Evolutionary conservation across 2,888 invertebrate species (phyloP).

Genomic region (Phengaris alcon): DNA sequence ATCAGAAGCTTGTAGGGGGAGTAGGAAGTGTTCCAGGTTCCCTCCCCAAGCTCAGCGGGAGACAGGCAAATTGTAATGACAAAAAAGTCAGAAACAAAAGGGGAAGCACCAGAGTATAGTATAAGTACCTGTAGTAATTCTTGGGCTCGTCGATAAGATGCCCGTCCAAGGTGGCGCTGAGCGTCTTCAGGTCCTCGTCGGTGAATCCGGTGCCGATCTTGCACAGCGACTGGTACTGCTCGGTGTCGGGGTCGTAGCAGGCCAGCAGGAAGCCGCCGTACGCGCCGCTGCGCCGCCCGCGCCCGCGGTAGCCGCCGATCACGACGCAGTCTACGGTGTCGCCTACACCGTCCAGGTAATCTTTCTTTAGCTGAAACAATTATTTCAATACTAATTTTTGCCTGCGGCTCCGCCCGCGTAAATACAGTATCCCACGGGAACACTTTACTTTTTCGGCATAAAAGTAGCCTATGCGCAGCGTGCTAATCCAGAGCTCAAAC

Average conservation of each 20-base stretch:
- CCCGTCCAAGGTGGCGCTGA: slow-evolving; percentile 86
- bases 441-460: too few species aligned
- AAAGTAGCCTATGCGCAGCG: too few species aligned
- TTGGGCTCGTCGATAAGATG: slow-evolving; percentile 87
- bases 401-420: too few species aligned
- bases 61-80: too few species aligned
- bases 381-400: too few species aligned
- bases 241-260: slow-evolving; percentile 92
- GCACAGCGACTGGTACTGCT: slow-evolving; percentile 89
- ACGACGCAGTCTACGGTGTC: slow-evolving; percentile 98
- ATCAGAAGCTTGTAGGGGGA: too few species aligned
- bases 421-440: too few species aligned
- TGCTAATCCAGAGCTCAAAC: too few species aligned
- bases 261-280: slow-evolving; percentile 98
- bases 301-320: slow-evolving; percentile 95
- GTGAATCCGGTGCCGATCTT: slow-evolving; percentile 95
- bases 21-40: too few species aligned
- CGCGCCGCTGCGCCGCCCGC: slow-evolving; percentile 94
- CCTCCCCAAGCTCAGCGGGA: too few species aligned
- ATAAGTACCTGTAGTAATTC: slow-evolving; percentile 83
- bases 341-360: slow-evolving; percentile 97
- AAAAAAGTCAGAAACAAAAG: too few species aligned
- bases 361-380: slow-evolving; percentile 87
- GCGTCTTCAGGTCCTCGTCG: slow-evolving; percentile 90
- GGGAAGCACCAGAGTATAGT: not conserved